phyloP scores from a whole-genome alignment of 2,888 invertebrate species.

The Apodemia duryi region DNA sequence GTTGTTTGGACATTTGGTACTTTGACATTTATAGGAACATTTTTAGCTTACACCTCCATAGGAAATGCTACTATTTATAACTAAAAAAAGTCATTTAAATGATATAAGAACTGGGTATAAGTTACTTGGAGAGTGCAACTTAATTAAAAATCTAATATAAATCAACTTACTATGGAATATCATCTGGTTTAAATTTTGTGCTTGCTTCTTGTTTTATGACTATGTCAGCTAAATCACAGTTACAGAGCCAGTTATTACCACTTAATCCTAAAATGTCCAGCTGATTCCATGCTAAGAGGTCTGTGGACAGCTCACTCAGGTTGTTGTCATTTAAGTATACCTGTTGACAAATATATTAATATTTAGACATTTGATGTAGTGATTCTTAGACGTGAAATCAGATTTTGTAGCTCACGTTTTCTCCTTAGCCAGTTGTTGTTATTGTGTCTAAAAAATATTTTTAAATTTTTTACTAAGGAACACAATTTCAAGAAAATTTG shows the following conservation, averaged over 20 bases:
- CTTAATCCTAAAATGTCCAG: slow-evolving; percentile 77
- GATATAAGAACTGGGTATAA: too few relatives aligned
- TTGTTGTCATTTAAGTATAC: slow-evolving; percentile 82
- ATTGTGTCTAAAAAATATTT: too few relatives aligned
- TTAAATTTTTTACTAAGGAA: too few relatives aligned
- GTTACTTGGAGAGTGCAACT: neutral
- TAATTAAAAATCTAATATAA: neutral
- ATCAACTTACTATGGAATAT: slow-evolving; percentile 63
- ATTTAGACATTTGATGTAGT: slow-evolving; percentile 7
- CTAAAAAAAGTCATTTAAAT: too few relatives aligned
- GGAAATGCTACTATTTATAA: too few relatives aligned
- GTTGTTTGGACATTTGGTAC: too few relatives aligned
- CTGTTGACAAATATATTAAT: slow-evolving; percentile 45
- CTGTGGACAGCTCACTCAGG: slow-evolving; percentile 72
- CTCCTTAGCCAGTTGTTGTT: too few relatives aligned
- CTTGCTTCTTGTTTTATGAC: slow-evolving; percentile 61
- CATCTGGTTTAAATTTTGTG: slow-evolving; percentile 54
- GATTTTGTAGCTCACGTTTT: neutral
- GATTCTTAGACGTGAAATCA: neutral
- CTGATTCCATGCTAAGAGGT: slow-evolving; percentile 76
- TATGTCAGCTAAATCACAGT: slow-evolving; percentile 75
- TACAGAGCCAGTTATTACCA: slow-evolving; percentile 83
- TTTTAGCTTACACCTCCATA: too few relatives aligned
- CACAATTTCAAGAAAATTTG: too few relatives aligned
- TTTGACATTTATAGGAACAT: too few relatives aligned